These are phyloP conservation scores for Mellilla xanthometata DNA, from an alignment of 2,888 invertebrate species.

Conservation along the genomic window DNA sequence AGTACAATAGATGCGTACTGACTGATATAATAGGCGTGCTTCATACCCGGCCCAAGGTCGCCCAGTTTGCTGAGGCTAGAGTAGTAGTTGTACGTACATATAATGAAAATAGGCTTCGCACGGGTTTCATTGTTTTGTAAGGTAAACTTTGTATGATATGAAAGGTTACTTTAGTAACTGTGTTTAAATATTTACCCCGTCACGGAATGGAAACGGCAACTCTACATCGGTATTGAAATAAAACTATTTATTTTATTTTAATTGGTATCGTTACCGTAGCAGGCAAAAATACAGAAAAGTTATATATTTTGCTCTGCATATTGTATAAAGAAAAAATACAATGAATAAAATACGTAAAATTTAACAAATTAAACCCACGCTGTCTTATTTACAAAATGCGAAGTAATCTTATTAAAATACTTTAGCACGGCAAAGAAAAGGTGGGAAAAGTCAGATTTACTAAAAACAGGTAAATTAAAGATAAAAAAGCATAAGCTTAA, in stretches of 20 bases:
- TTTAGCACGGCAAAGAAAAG: constrained; percentile 11
- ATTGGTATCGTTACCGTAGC: no score
- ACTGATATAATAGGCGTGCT: constrained; percentile 11
- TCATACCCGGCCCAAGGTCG: constrained; percentile 15
- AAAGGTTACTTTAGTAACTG: no score
- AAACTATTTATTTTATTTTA: no score
- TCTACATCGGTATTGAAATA: no score
- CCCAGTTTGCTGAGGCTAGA: constrained; percentile 13
- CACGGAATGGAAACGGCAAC: no score
- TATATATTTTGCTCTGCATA: no score
- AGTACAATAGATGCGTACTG: background rate
- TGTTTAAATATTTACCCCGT: no score
- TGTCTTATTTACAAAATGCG: background rate
- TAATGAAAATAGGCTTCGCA: no score
- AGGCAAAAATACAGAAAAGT: no score
- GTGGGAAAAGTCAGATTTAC: constrained; percentile 9
- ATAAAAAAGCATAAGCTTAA: constrained; percentile 22
- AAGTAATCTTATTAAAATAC: constrained; percentile 1
- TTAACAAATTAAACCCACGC: background rate
- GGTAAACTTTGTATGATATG: no score
- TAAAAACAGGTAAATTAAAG: constrained; percentile 16
- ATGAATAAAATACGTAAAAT: background rate
- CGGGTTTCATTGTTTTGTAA: no score
- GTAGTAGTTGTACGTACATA: no score
- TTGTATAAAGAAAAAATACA: background rate